These are phyloP conservation scores for Garrulus glandarius DNA, from an alignment of 2,797 vertebrate genomes.

Conservation along the genomic window DNA sequence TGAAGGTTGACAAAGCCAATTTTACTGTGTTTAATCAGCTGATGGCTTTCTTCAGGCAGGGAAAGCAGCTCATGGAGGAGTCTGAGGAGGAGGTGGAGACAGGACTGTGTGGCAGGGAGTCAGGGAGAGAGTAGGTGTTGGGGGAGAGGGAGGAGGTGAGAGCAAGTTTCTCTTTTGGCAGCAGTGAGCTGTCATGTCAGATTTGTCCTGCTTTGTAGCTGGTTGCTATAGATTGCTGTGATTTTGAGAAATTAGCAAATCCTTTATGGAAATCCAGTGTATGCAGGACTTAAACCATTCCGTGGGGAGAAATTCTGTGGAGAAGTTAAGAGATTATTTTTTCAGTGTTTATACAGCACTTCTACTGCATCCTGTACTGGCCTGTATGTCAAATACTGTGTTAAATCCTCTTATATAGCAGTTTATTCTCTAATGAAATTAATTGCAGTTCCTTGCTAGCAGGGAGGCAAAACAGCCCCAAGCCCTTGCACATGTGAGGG, in stretches of 20 bases:
- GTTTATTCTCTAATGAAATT: background rate
- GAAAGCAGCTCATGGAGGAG: conserved; percentile 56
- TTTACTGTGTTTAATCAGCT: conserved; percentile 39
- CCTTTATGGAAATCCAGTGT: background rate
- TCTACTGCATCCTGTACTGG: background rate
- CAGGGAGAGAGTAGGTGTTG: conserved; percentile 46
- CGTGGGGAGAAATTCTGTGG: background rate
- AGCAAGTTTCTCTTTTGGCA: conserved; percentile 35
- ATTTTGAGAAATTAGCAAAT: background rate
- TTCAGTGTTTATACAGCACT: background rate
- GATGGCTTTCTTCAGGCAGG: conserved; percentile 29
- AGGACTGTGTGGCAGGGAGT: conserved; percentile 41
- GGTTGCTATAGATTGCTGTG: background rate
- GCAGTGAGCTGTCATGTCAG: conserved; percentile 19
- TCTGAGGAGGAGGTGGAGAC: conserved; percentile 62
- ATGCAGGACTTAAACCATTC: background rate
- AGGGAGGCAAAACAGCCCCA: background rate
- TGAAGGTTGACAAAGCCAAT: conserved; percentile 54
- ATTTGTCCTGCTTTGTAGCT: conserved; percentile 8
- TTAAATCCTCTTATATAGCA: background rate
- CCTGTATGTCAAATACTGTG: background rate
- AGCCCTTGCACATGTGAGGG: background rate
- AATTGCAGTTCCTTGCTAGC: background rate
- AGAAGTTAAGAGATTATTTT: background rate
- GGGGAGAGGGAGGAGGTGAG: conserved; percentile 46